Evolutionary conservation across 2,888 invertebrate genomes (phyloP).

Genomic region (Ischnura elegans): DNA sequence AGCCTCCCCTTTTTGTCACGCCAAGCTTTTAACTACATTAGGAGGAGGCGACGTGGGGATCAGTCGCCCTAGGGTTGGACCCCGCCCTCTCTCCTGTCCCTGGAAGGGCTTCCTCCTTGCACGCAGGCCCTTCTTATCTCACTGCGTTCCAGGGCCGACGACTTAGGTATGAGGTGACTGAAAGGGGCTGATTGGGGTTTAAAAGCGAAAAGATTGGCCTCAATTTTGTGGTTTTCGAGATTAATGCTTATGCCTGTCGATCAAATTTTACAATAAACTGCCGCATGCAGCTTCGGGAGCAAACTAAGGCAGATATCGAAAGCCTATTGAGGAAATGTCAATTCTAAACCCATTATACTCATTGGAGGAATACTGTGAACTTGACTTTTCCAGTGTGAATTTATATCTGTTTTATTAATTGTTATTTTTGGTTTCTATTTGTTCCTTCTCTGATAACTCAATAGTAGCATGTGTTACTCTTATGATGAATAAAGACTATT

Average conservation of each 20-base stretch:
- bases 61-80: constrained; percentile 70
- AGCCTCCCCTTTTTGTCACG: neutral
- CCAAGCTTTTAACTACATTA: neutral
- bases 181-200: neutral
- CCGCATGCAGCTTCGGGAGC: too few species aligned
- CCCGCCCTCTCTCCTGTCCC: neutral
- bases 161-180: neutral
- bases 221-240: neutral
- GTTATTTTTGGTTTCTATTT: too few species aligned
- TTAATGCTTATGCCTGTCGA: neutral
- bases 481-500: too few species aligned
- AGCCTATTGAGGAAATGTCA: too few species aligned
- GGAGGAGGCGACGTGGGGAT: constrained; percentile 69
- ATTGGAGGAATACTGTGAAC: too few species aligned
- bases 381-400: too few species aligned
- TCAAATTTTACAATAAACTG: too few species aligned
- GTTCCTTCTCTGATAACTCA: too few species aligned
- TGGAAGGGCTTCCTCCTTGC: neutral
- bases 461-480: too few species aligned
- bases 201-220: neutral
- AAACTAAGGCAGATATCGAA: too few species aligned
- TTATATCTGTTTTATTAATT: too few species aligned
- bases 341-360: too few species aligned
- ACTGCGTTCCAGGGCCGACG: neutral
- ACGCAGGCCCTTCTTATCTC: neutral